These are phyloP conservation scores for Paracyclopina nana DNA, from an alignment of 1,140 invertebrate species.

Conservation along the genomic window DNA sequence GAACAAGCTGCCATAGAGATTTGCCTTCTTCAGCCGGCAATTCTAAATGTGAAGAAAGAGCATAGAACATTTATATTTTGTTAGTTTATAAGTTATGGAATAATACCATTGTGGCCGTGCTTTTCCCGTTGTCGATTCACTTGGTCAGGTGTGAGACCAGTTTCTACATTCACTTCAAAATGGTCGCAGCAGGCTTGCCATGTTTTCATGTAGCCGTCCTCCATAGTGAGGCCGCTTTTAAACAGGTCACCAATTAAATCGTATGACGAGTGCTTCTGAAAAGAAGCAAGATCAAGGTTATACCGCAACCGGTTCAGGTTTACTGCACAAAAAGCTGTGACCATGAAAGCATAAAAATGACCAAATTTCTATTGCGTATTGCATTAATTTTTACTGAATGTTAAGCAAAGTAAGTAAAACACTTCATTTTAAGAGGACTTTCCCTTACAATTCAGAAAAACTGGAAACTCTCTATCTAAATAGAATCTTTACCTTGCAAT, in stretches of 20 bases:
- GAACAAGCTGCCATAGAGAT: constrained; percentile 94
- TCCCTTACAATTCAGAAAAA: too few relatives aligned
- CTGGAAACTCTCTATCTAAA: too few relatives aligned
- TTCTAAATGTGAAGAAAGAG: constrained; percentile 37
- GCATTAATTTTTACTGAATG: too few relatives aligned
- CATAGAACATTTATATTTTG: background rate
- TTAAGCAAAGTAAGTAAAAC: too few relatives aligned
- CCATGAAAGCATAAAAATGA: too few relatives aligned
- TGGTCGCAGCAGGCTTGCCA: constrained; percentile 29
- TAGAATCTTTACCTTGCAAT: too few relatives aligned
- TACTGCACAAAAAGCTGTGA: too few relatives aligned
- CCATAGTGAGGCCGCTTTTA: background rate
- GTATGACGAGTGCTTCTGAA: constrained; percentile 16
- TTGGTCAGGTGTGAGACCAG: constrained; percentile 75
- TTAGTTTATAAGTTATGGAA: background rate
- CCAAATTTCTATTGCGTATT: too few relatives aligned
- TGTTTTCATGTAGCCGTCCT: constrained; percentile 25
- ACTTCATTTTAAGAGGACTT: too few relatives aligned
- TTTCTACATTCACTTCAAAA: constrained; percentile 70
- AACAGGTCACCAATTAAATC: background rate
- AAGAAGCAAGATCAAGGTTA: constrained; percentile 24
- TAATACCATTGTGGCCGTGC: constrained; percentile 97
- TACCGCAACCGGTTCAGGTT: too few relatives aligned
- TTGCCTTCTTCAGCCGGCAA: constrained; percentile 40
- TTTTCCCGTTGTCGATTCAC: constrained; percentile 87